phyloP scores from a whole-genome alignment of 2,797 vertebrate species.

The Yasuhikotakia modesta region DNA sequence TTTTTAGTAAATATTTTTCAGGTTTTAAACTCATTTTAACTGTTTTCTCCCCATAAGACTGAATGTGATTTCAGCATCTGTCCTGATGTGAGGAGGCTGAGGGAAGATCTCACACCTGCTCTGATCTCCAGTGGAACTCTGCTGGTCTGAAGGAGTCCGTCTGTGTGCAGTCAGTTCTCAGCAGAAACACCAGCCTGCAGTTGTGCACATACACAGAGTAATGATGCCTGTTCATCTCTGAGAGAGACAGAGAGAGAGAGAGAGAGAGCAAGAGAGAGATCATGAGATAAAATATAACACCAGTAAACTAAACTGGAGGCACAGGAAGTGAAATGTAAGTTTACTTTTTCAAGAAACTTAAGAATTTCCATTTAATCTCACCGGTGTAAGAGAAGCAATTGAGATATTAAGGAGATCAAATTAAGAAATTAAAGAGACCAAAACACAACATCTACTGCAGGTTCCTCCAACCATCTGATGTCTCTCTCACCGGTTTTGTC shows the following conservation, averaged over 20 bases:
- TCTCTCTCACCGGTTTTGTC: conserved; percentile 90
- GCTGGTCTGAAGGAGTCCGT: conserved; percentile 93
- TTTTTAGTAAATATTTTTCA: too few relatives aligned
- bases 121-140: conserved; percentile 98
- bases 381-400: neutral
- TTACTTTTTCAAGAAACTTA: neutral
- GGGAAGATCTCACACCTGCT: conserved; percentile 81
- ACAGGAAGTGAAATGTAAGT: conserved; percentile 9
- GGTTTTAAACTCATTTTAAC: too few relatives aligned
- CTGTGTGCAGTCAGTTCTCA: conserved; percentile 92
- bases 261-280: conserved; percentile 13
- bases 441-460: neutral
- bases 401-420: neutral
- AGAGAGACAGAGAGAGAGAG: conserved; percentile 49
- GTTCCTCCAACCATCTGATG: neutral
- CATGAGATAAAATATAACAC: conserved; percentile 44
- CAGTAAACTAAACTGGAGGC: conserved; percentile 41
- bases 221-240: conserved; percentile 98
- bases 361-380: neutral
- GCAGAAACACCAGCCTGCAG: conserved; percentile 92
- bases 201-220: conserved; percentile 97
- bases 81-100: too few relatives aligned
- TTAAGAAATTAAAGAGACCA: neutral
- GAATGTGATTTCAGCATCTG: too few relatives aligned
- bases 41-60: too few relatives aligned